Evolutionary conservation across 2,888 invertebrate species (phyloP).

Genomic region (Dysmachus trigonus): DNA sequence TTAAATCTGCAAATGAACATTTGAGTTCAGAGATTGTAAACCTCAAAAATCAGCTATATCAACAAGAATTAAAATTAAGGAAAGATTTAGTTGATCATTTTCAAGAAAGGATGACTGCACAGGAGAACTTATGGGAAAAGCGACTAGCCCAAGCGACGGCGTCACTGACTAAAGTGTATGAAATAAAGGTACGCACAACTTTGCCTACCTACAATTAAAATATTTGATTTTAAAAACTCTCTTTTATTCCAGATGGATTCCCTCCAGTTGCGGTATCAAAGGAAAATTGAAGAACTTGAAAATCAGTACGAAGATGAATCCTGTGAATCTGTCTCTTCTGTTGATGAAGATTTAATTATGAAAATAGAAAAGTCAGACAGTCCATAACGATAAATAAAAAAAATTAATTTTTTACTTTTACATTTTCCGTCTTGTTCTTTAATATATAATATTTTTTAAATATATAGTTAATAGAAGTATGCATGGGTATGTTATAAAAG

Average conservation of each 20-base stretch:
- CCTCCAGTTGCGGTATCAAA: background rate
- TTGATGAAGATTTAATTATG: background rate
- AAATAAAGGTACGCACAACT: conserved; percentile 54
- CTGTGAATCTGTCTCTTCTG: background rate
- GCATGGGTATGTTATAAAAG: no score
- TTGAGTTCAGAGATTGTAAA: conserved; percentile 42
- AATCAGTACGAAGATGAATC: background rate
- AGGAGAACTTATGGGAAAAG: conserved; percentile 53
- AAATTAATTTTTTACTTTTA: background rate
- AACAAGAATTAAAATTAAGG: conserved; percentile 57
- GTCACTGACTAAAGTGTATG: conserved; percentile 55
- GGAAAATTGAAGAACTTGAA: background rate
- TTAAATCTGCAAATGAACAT: conserved; percentile 47
- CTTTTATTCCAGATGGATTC: conserved; percentile 7
- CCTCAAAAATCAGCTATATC: conserved; percentile 48
- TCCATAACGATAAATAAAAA: background rate
- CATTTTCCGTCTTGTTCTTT: background rate
- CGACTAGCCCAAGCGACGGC: conserved; percentile 52
- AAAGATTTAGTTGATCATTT: conserved; percentile 57
- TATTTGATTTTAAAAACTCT: background rate
- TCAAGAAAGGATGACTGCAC: conserved; percentile 53
- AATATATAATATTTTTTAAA: background rate
- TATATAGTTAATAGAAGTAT: no score
- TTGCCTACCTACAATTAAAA: background rate
- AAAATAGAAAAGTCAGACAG: background rate